phyloP scores from a whole-genome alignment of 2,113 vertebrate species.

The Cairina moschata region DNA sequence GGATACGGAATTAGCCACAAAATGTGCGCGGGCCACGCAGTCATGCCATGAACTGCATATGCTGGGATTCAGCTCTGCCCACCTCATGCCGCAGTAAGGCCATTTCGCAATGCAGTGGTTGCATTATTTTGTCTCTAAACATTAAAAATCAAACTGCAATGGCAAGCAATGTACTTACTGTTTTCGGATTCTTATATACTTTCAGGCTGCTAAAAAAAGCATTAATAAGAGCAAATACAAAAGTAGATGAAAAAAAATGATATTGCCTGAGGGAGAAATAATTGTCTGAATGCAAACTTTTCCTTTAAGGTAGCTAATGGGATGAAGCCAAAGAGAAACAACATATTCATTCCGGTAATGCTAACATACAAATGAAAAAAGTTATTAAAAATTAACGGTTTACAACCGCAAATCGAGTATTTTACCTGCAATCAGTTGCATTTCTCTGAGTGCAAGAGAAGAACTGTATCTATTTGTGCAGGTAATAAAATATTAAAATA shows the following conservation, averaged over 20 bases:
- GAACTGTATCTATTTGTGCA: background rate
- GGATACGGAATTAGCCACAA: background rate
- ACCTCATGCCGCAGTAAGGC: background rate
- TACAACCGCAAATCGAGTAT: slow-evolving; percentile 29
- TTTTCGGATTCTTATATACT: background rate
- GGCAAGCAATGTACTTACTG: background rate
- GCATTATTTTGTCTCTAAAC: background rate
- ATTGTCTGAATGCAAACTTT: background rate
- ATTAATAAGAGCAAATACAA: background rate
- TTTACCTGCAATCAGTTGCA: slow-evolving; percentile 40
- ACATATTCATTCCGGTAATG: background rate
- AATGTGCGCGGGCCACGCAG: background rate
- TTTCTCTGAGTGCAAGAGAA: background rate
- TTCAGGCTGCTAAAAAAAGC: background rate
- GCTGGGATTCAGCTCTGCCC: background rate
- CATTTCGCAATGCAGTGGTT: background rate
- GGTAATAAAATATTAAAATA: background rate
- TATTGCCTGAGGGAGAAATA: background rate
- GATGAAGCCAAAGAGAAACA: background rate
- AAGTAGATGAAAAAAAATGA: background rate
- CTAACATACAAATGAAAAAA: slow-evolving; percentile 36
- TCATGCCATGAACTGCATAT: background rate
- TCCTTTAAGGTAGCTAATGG: background rate
- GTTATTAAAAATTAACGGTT: slow-evolving; percentile 47
- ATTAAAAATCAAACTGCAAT: background rate